phyloP scores from a whole-genome alignment of 2,888 invertebrate species.

The Leptinotarsa rubiginosa region DNA sequence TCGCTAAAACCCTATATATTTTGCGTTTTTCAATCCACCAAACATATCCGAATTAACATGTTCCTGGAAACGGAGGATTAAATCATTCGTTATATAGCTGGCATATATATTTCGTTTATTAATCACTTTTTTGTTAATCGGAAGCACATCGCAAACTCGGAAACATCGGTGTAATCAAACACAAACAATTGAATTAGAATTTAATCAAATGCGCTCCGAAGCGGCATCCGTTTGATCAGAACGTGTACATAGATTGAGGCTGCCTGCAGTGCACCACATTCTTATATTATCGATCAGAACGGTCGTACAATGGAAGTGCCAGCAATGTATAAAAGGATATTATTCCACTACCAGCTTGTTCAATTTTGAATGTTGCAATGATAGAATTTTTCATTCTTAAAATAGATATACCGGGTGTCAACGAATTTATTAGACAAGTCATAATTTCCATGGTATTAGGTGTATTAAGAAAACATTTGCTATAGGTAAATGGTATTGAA shows the following conservation, averaged over 20 bases:
- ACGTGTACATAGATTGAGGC: constrained; percentile 1
- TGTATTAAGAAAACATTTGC: too few relatives aligned
- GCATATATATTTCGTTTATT: background rate
- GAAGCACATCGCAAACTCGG: background rate
- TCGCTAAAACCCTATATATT: too few relatives aligned
- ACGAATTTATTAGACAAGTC: too few relatives aligned
- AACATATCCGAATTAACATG: background rate
- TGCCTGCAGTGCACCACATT: constrained; percentile 9
- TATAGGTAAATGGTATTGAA: too few relatives aligned
- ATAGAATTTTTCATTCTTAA: too few relatives aligned
- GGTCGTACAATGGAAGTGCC: constrained; percentile 8
- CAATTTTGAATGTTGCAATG: too few relatives aligned
- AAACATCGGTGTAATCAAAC: constrained; percentile 17
- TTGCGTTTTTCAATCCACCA: background rate
- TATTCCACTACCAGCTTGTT: background rate
- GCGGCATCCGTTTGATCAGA: constrained; percentile 15
- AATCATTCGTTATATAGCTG: background rate
- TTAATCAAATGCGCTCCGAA: constrained; percentile 24
- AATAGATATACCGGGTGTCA: too few relatives aligned
- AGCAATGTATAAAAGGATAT: constrained; percentile 15
- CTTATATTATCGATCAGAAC: constrained; percentile 17
- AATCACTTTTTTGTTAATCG: constrained; percentile 14
- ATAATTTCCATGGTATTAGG: too few relatives aligned
- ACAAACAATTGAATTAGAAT: constrained; percentile 26
- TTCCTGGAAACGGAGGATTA: background rate